Conservation (phyloP, 2,113 vertebrate genomes). For the Lophochroa leadbeateri region DNA sequence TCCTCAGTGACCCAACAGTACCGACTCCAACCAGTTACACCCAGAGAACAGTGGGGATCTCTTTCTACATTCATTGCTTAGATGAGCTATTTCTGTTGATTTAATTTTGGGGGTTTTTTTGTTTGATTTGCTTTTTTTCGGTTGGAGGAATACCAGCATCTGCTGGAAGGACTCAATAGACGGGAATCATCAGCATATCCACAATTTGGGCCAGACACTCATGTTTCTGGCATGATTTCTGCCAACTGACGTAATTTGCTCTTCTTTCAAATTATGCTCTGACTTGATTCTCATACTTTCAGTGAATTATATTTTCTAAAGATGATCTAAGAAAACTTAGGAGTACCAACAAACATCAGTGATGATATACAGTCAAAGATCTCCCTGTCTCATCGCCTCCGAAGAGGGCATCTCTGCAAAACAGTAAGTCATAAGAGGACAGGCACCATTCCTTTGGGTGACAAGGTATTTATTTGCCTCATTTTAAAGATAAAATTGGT, state of each 20-base stretch:
- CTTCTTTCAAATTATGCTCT: neutral
- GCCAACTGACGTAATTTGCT: neutral
- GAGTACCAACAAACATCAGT: neutral
- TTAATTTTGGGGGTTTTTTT: rapidly evolving
- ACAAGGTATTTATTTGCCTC: neutral
- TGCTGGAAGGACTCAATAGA: neutral
- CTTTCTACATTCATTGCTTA: neutral
- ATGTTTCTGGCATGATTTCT: neutral
- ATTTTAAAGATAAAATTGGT: neutral
- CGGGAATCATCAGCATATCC: neutral
- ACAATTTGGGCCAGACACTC: neutral
- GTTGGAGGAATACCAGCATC: neutral
- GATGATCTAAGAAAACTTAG: neutral
- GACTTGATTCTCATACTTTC: neutral
- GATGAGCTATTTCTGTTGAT: neutral
- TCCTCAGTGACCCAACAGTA: neutral
- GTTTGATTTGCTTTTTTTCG: neutral
- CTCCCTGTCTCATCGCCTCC: neutral
- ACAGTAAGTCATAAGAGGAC: neutral
- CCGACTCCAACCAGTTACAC: neutral
- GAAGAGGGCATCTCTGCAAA: neutral
- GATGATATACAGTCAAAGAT: neutral
- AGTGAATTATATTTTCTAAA: neutral
- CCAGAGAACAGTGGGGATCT: neutral
- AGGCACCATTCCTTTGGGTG: neutral